Percentiles rank a stretch among this genome's conserved stretches.
Conservation (phyloP, 2,113 vertebrate species). For the Bubo scandiacus region DNA sequence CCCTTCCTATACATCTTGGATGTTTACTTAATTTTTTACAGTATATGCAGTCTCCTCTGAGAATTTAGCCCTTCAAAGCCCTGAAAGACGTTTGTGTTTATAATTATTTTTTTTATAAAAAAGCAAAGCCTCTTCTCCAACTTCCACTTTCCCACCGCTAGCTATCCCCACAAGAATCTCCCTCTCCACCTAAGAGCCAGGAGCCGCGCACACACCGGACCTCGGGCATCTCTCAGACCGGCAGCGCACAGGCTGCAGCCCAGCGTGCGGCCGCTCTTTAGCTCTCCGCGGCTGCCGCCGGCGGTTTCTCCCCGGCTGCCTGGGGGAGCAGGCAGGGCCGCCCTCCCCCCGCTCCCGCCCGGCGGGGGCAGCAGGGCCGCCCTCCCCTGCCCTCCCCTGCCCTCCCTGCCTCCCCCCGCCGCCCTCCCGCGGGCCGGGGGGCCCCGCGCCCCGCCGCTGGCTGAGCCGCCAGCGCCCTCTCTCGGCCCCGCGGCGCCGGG, state of each 20-base stretch:
- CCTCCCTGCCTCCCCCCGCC: no score
- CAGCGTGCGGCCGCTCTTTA: no score
- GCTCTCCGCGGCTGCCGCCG: no score
- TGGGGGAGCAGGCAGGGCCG: no score
- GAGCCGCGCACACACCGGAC: background rate
- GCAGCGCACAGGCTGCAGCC: no score
- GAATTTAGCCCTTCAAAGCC: slow-evolving; percentile 16
- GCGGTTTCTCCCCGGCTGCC: background rate
- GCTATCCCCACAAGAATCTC: background rate
- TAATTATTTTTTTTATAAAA: no score
- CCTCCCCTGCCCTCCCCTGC: no score
- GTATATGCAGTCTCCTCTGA: background rate
- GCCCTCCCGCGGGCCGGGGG: no score
- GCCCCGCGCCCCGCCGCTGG: background rate
- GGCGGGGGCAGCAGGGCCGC: no score
- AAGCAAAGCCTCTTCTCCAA: background rate
- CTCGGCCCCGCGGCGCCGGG: background rate
- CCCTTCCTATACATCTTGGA: background rate
- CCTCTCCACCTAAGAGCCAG: fast-evolving
- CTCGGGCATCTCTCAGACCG: background rate
- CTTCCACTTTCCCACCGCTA: background rate
- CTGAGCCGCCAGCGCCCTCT: slow-evolving; percentile 28
- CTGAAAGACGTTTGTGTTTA: background rate
- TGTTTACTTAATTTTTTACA: background rate
- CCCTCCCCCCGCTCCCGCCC: no score